Conservation (phyloP, 2,113 vertebrate genomes). For the Diadophis punctatus region DNA sequence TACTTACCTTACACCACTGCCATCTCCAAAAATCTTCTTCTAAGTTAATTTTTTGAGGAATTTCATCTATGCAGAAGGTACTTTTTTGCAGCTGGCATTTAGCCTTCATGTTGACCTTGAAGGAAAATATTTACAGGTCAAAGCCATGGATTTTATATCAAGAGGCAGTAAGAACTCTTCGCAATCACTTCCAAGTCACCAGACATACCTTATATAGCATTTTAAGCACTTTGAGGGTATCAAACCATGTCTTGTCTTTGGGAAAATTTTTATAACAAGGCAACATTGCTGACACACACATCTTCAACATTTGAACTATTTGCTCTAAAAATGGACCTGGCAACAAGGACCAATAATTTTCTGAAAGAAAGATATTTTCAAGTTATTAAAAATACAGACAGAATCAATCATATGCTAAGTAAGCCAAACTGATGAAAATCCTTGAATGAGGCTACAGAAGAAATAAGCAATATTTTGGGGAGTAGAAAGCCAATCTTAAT, state of each 20-base stretch:
- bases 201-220: constrained; percentile 52
- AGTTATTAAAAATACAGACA: background rate
- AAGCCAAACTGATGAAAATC: background rate
- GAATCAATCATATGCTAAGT: background rate
- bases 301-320: constrained; percentile 56
- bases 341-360: constrained; percentile 53
- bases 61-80: constrained; percentile 49
- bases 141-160: background rate
- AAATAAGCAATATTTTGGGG: background rate
- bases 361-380: constrained; percentile 35
- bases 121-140: constrained; percentile 11
- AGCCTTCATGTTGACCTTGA: constrained; percentile 54
- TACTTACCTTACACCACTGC: constrained; percentile 40
- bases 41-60: constrained; percentile 24
- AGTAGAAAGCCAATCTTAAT: background rate
- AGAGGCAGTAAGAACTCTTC: background rate
- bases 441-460: background rate
- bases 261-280: fast-evolving
- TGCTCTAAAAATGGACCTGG: constrained; percentile 27
- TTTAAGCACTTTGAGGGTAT: constrained; percentile 50
- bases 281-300: constrained; percentile 4
- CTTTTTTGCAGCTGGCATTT: constrained; percentile 31
- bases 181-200: background rate
- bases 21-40: constrained; percentile 17
- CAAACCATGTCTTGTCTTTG: background rate